These are phyloP conservation scores for Trichopria drosophilae DNA, from an alignment of 2,888 invertebrate genomes.

Conservation along the genomic window DNA sequence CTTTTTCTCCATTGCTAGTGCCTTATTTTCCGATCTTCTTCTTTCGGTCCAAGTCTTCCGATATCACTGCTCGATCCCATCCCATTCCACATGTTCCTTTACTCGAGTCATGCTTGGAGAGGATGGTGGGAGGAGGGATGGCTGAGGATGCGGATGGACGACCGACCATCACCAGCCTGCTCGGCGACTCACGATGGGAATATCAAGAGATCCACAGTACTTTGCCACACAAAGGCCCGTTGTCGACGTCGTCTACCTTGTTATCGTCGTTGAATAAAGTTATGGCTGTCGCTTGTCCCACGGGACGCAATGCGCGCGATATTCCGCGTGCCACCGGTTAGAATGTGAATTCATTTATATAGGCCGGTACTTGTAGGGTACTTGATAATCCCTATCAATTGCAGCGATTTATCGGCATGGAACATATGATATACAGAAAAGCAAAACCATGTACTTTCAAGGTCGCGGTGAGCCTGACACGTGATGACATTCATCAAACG, in stretches of 20 bases:
- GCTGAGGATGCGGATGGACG: slow-evolving; percentile 35
- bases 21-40: slow-evolving; percentile 2
- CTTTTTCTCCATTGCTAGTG: slow-evolving; percentile 20
- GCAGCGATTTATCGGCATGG: too few relatives aligned
- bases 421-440: too few relatives aligned
- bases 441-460: too few relatives aligned
- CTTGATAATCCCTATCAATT: too few relatives aligned
- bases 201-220: slow-evolving; percentile 46
- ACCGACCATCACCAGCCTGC: slow-evolving; percentile 49
- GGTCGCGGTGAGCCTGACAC: too few relatives aligned
- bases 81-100: neutral
- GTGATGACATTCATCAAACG: too few relatives aligned
- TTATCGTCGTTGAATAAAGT: slow-evolving; percentile 43
- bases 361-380: too few relatives aligned
- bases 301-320: too few relatives aligned
- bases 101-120: slow-evolving; percentile 13
- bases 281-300: slow-evolving; percentile 39
- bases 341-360: too few relatives aligned
- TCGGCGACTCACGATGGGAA: slow-evolving; percentile 49
- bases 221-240: slow-evolving; percentile 35
- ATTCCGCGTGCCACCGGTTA: too few relatives aligned
- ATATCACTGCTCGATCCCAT: slow-evolving; percentile 8
- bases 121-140: slow-evolving; percentile 28
- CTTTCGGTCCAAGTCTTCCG: slow-evolving; percentile 10
- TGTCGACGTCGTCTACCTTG: slow-evolving; percentile 31